A percentile compares a stretch with the other conserved stretches of the same genome.
These are phyloP conservation scores for Cygnus buccinator DNA, from an alignment of 2,113 vertebrate species.

Conservation along the genomic window DNA sequence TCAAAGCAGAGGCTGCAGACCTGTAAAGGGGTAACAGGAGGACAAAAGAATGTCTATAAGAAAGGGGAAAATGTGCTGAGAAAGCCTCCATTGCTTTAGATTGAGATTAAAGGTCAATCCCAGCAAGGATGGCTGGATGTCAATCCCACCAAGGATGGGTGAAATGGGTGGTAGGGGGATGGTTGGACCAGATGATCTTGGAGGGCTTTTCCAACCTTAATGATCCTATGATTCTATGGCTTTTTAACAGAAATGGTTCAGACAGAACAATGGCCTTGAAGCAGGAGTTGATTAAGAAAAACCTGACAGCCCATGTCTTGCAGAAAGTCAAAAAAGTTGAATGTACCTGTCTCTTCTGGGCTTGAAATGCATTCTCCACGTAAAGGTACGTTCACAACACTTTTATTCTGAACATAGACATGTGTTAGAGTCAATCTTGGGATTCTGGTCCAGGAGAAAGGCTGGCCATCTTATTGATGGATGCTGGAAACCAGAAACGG, in stretches of 20 bases:
- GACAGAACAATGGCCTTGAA: background rate
- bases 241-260: background rate
- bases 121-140: background rate
- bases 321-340: background rate
- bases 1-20: background rate
- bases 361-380: background rate
- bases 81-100: background rate
- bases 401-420: background rate
- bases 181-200: too few species aligned
- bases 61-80: background rate
- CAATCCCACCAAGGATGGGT: too few species aligned
- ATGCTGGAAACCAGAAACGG: background rate
- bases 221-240: too few species aligned
- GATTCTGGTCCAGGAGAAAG: background rate
- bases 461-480: background rate
- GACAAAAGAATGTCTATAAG: background rate
- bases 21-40: background rate
- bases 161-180: too few species aligned
- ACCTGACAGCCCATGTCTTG: background rate
- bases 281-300: background rate
- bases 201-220: too few species aligned
- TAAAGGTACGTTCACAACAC: background rate
- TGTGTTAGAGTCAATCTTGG: background rate
- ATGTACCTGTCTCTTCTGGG: background rate
- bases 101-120: background rate